A percentile compares a stretch with the other conserved stretches of the same genome.
phyloP scores from a whole-genome alignment of 2,113 vertebrate species.

The Plotosus lineatus region DNA sequence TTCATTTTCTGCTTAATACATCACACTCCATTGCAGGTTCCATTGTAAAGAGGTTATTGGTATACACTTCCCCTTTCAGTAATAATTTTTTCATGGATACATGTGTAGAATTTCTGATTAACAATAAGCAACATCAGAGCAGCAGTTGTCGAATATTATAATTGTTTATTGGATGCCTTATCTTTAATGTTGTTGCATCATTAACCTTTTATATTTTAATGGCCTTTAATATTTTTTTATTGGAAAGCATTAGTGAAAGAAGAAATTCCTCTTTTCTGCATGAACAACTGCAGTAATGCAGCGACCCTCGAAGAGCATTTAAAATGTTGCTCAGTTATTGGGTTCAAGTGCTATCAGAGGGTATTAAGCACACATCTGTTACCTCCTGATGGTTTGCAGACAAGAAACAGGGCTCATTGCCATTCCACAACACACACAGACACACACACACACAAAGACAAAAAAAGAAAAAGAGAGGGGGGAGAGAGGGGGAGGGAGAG shows the following conservation, averaged over 20 bases:
- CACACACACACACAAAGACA: constrained; percentile 9
- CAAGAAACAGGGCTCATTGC: constrained; percentile 20
- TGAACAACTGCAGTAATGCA: constrained; percentile 27
- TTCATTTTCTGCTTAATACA: no score
- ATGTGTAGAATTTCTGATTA: no score
- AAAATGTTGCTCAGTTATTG: background rate
- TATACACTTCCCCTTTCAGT: no score
- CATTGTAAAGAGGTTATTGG: no score
- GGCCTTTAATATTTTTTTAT: background rate
- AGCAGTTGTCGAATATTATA: background rate
- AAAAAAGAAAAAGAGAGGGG: background rate
- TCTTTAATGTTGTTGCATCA: background rate
- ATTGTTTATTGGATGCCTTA: background rate
- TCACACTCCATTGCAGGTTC: no score
- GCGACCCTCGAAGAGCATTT: constrained; percentile 16
- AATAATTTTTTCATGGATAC: no score
- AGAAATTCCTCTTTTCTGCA: constrained; percentile 18
- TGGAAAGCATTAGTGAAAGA: constrained; percentile 14
- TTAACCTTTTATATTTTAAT: background rate
- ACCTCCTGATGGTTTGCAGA: constrained; percentile 30
- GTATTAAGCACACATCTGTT: constrained; percentile 42
- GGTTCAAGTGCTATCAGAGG: constrained; percentile 13
- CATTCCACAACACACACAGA: constrained; percentile 38
- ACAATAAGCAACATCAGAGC: no score
- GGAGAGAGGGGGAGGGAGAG: background rate